phyloP scores from a whole-genome alignment of 2,888 invertebrate species.

The Euplagia quadripunctaria region DNA sequence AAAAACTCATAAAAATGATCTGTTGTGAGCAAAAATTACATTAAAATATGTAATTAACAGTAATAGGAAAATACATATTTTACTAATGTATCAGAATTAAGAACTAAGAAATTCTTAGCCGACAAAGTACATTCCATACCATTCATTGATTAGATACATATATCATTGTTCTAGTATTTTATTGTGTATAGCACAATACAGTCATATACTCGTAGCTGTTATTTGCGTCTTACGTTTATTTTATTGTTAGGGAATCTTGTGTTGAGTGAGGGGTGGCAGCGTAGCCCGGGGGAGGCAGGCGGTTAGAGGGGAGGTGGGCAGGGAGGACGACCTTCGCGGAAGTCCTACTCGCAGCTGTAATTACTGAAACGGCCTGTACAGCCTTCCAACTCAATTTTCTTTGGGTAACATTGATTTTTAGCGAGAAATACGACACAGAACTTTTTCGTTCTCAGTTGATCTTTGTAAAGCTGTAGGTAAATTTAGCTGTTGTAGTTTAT shows the following conservation, averaged over 20 bases:
- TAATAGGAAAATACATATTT: not conserved
- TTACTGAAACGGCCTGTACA: slow-evolving; percentile 63
- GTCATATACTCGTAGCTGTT: not conserved
- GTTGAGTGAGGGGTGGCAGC: slow-evolving; percentile 33
- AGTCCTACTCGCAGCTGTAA: slow-evolving; percentile 66
- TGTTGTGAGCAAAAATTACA: not conserved
- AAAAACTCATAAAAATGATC: not conserved
- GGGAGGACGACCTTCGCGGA: slow-evolving; percentile 68
- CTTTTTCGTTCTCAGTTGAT: slow-evolving; percentile 15
- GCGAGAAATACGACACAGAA: slow-evolving; percentile 29
- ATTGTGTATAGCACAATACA: not conserved
- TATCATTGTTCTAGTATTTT: slow-evolving; percentile 1
- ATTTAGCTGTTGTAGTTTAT: not conserved
- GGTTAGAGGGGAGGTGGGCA: slow-evolving; percentile 35
- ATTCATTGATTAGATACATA: too few species aligned
- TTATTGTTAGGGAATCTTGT: slow-evolving; percentile 31
- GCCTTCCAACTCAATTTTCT: slow-evolving; percentile 62
- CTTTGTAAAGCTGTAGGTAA: not conserved
- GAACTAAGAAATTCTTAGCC: too few species aligned
- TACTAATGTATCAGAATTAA: not conserved
- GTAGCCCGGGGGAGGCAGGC: slow-evolving; percentile 20
- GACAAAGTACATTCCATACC: not conserved
- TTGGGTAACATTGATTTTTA: slow-evolving; percentile 56
- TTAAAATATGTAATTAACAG: not conserved
- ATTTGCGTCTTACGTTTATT: slow-evolving; percentile 14